Percentiles rank a stretch among this genome's conserved stretches.
Conservation (phyloP, 2,888 invertebrate genomes). For the Phlogophora meticulosa region DNA sequence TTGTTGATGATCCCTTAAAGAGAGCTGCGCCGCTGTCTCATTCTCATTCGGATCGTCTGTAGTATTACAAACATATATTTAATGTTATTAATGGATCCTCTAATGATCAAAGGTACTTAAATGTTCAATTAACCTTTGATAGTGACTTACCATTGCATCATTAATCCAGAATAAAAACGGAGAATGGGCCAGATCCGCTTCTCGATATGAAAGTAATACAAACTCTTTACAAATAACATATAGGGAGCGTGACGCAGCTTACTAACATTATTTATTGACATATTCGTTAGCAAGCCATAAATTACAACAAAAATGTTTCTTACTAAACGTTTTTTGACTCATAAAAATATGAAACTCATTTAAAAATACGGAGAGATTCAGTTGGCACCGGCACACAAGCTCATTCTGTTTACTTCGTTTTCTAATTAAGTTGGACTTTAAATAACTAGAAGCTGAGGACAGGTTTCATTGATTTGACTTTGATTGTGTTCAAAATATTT, state of each 20-base stretch:
- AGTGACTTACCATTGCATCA: conserved; percentile 32
- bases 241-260: conserved; percentile 65
- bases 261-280: conserved; percentile 79
- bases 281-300: conserved; percentile 82
- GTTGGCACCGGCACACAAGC: conserved; percentile 55
- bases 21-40: background rate
- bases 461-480: conserved; percentile 47
- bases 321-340: conserved; percentile 63
- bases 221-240: conserved; percentile 45
- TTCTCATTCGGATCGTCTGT: background rate
- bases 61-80: background rate
- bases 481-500: conserved; percentile 46
- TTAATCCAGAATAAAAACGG: conserved; percentile 24
- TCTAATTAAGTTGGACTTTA: conserved; percentile 60
- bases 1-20: background rate
- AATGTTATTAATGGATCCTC: conserved; percentile 13
- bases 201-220: conserved; percentile 40
- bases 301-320: conserved; percentile 73
- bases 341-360: conserved; percentile 70
- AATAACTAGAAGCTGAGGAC: conserved; percentile 43
- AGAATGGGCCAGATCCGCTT: conserved; percentile 16
- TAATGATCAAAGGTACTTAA: conserved; percentile 17
- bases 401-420: conserved; percentile 63
- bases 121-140: conserved; percentile 37
- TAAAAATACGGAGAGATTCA: conserved; percentile 59